Evolutionary conservation across 2,113 vertebrate species (phyloP).

Genomic region (Apteryx mantelli): DNA sequence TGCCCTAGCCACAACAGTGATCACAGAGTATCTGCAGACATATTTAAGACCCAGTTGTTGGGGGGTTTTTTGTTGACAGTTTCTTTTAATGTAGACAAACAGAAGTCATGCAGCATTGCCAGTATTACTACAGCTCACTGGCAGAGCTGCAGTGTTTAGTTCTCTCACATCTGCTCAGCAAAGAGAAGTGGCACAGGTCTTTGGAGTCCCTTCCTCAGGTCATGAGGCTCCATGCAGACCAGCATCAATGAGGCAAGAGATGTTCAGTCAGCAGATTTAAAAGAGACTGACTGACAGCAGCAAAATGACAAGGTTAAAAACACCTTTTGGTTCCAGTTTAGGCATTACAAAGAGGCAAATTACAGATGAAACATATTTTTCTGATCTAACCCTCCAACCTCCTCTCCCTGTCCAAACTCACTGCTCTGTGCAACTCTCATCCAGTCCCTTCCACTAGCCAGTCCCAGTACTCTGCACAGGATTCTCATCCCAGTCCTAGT

Average conservation of each 20-base stretch:
- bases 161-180: background rate
- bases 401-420: background rate
- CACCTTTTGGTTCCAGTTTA: rapidly evolving
- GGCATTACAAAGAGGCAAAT: background rate
- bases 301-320: background rate
- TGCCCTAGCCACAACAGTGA: background rate
- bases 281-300: background rate
- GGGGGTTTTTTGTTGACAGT: background rate
- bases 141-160: background rate
- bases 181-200: background rate
- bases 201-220: background rate
- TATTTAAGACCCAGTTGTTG: background rate
- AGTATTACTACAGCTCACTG: background rate
- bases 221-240: background rate
- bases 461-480: background rate
- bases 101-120: background rate
- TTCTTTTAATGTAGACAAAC: background rate
- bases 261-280: background rate
- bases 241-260: background rate
- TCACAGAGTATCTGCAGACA: background rate
- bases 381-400: background rate
- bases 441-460: background rate
- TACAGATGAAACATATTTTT: background rate
- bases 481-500: background rate
- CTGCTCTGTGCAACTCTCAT: background rate